These are phyloP conservation scores for Kryphioiulus occultus DNA, from an alignment of 2,888 invertebrate species.

Conservation along the genomic window DNA sequence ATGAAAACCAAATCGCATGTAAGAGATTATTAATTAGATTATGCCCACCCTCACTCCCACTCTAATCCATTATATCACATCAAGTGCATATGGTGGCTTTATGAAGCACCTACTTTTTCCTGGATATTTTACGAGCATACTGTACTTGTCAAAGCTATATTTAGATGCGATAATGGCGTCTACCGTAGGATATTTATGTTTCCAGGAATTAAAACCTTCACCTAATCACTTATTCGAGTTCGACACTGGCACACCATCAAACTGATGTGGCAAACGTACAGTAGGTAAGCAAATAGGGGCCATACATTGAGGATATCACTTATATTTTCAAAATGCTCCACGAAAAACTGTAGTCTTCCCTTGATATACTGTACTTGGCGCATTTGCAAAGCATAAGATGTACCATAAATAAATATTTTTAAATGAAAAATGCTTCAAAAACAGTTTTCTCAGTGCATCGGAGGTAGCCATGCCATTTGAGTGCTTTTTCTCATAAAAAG, in stretches of 20 bases:
- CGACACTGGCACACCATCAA: not conserved
- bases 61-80: not conserved
- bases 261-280: no score
- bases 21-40: no score
- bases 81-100: not conserved
- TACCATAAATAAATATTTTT: no score
- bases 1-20: no score
- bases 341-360: no score
- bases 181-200: not conserved
- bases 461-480: no score
- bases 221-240: not conserved
- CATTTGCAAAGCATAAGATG: no score
- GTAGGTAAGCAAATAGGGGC: not conserved
- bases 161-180: not conserved
- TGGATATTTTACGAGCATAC: not conserved
- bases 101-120: not conserved
- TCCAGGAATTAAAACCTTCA: constrained; percentile 34
- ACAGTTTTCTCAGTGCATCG: no score
- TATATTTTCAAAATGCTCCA: no score
- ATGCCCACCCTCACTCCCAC: not conserved
- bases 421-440: no score
- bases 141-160: not conserved
- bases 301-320: not conserved
- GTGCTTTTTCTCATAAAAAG: no score
- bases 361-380: no score